Conservation (phyloP, 2,797 vertebrate species). For the Pangasius krempfi region DNA sequence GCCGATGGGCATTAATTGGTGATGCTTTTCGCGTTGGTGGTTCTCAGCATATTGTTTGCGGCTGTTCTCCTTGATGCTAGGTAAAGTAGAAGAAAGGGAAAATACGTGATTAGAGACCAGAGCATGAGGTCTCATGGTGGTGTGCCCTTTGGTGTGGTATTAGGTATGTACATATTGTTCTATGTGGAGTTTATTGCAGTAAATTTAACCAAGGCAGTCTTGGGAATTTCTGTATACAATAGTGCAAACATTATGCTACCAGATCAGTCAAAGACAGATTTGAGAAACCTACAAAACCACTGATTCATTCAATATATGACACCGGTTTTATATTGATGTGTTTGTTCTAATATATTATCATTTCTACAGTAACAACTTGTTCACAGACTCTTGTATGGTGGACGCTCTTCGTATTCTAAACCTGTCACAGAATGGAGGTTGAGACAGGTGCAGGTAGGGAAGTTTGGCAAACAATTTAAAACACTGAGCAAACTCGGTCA, state of each 20-base stretch:
- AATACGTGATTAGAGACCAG: not conserved
- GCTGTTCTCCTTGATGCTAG: not conserved
- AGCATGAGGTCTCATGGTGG: not conserved
- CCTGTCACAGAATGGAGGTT: too few species aligned
- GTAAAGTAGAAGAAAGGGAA: not conserved
- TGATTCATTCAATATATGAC: not conserved
- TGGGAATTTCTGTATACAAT: not conserved
- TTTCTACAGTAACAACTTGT: not conserved
- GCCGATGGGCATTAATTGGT: slow-evolving; percentile 40
- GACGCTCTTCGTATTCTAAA: not conserved
- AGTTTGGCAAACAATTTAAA: too few species aligned
- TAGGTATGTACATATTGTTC: slow-evolving; percentile 4
- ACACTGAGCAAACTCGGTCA: too few species aligned
- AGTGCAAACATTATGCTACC: too few species aligned
- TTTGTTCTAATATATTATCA: too few species aligned
- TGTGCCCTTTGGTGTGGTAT: not conserved
- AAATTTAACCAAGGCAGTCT: not conserved
- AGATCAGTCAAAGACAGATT: not conserved
- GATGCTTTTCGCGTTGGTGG: slow-evolving; percentile 24
- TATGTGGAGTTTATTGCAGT: not conserved
- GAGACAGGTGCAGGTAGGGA: too few species aligned
- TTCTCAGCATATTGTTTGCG: slow-evolving; percentile 16
- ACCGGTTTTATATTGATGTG: not conserved
- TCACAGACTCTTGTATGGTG: not conserved
- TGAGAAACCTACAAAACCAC: not conserved